These are phyloP conservation scores for Adelognathus sp. DNA, from an alignment of 2,888 invertebrate species.

Conservation along the genomic window DNA sequence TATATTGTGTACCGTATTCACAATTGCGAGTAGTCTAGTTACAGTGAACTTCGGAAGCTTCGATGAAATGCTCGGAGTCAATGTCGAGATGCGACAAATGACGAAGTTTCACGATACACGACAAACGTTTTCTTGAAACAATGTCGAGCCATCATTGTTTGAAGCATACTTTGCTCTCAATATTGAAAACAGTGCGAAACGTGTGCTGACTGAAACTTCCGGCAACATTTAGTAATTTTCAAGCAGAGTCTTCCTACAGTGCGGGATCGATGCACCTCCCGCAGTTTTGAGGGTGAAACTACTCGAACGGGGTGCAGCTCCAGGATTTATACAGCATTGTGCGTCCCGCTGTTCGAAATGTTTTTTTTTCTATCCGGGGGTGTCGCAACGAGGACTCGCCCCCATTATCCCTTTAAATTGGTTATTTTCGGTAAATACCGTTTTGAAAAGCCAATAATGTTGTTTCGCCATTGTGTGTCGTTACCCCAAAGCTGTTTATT, in stretches of 20 bases:
- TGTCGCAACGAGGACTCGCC: constrained; percentile 66
- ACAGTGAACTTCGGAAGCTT: background rate
- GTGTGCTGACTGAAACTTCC: too few relatives aligned
- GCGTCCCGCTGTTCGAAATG: constrained; percentile 24
- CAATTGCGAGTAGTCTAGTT: background rate
- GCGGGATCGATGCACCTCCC: background rate
- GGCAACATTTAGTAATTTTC: too few relatives aligned
- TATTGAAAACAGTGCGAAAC: too few relatives aligned
- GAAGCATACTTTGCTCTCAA: too few relatives aligned
- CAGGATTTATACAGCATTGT: constrained; percentile 3
- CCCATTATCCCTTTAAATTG: constrained; percentile 79
- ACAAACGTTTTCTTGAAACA: too few relatives aligned
- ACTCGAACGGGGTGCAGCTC: background rate
- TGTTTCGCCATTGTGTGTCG: constrained; percentile 77
- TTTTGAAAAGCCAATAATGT: constrained; percentile 81
- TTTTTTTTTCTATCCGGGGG: constrained; percentile 61
- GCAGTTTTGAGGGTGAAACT: background rate
- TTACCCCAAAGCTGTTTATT: constrained; percentile 54
- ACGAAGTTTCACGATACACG: background rate
- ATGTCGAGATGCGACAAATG: background rate
- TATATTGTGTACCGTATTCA: background rate
- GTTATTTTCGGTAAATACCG: constrained; percentile 81
- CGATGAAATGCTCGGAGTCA: background rate
- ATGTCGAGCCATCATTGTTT: too few relatives aligned
- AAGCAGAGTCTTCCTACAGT: too few relatives aligned